Conservation (phyloP, 1,140 invertebrate species). For the Lordiphosa clarofinis region DNA sequence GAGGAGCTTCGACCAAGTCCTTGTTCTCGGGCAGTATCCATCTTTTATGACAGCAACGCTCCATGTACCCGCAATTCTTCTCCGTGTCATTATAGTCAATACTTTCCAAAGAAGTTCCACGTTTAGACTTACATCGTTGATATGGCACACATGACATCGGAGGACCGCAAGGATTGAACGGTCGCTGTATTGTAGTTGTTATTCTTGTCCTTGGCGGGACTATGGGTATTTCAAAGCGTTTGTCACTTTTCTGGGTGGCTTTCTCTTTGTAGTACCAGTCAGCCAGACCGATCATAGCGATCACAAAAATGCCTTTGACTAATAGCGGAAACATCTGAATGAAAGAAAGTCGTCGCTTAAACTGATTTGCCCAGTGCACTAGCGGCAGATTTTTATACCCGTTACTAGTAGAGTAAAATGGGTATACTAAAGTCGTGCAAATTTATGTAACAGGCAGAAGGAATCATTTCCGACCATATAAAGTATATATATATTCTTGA, state of each 20-base stretch:
- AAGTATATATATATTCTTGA: too few relatives aligned
- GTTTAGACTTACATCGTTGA: conserved; percentile 1
- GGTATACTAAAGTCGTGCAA: too few relatives aligned
- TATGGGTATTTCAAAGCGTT: neutral
- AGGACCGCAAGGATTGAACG: neutral
- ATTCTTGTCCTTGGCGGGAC: neutral
- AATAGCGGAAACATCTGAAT: conserved; percentile 1
- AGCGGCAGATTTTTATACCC: neutral
- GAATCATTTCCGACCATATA: too few relatives aligned
- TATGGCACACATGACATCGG: conserved; percentile 7
- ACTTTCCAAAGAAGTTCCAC: neutral
- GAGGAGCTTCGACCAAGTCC: neutral
- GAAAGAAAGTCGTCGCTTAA: neutral
- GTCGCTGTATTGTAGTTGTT: neutral
- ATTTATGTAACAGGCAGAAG: too few relatives aligned
- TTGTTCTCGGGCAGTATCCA: neutral
- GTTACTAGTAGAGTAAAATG: too few relatives aligned
- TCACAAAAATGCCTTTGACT: conserved; percentile 7
- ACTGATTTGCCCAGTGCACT: neutral
- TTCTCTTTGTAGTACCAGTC: conserved; percentile 5
- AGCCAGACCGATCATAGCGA: neutral
- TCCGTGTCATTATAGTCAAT: conserved; percentile 5
- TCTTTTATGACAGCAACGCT: neutral
- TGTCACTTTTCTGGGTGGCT: neutral
- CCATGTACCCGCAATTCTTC: conserved; percentile 2